Evolutionary conservation across 2,888 invertebrate genomes (phyloP), one percentile per base, ranked within the genome.

Genomic region (Diarsia mendica): DNA sequence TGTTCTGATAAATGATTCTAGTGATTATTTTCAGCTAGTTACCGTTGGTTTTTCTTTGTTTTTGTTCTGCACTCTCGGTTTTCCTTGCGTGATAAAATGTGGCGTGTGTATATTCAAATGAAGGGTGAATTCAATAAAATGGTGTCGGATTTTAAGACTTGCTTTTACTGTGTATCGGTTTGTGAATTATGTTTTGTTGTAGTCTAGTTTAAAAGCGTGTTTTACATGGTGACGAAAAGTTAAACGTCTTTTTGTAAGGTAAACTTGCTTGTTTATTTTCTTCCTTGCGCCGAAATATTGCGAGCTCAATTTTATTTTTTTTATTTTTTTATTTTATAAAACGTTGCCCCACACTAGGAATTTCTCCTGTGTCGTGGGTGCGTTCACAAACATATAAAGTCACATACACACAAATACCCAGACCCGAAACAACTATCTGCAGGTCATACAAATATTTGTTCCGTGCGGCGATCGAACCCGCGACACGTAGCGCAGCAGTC

Each of bases 71-170:
- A 86, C 88, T 86, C 88, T 84, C 82, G 68, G 64, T 81, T 85
- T 80, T 77, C 58, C 2, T 87, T 44, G 87, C 88, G 88, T 87
- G 87, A 55, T 61, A 48, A 5, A 49, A 86, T 87, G 88, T 85
- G 0, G 85, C 88, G 82, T 88, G 86, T 23, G 15, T 33, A n/a
- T 74, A 85, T 86, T 78, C 46, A 77, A 79, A 82, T 79, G 60
- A 82, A 88, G 79, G 88, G 80, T 76, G 70, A n/a, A 48, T 73
- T 77, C 15, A 66, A 79, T 75, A 48, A 68, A 80, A 83, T 77
- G 48, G 82, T 73, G 72, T 73, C 68, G 70, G 58, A 48, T 68
- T 68, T 66, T 20, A n/a, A 68, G 13, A 72, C n/a, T 75, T 64
- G 70, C 84, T 83, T 80, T 83, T 80, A 83, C 75, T 53, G 23